A percentile compares a stretch with the other conserved stretches of the same genome.
phyloP scores from a whole-genome alignment of 2,113 vertebrate genomes.

The Callaeas wilsoni region DNA sequence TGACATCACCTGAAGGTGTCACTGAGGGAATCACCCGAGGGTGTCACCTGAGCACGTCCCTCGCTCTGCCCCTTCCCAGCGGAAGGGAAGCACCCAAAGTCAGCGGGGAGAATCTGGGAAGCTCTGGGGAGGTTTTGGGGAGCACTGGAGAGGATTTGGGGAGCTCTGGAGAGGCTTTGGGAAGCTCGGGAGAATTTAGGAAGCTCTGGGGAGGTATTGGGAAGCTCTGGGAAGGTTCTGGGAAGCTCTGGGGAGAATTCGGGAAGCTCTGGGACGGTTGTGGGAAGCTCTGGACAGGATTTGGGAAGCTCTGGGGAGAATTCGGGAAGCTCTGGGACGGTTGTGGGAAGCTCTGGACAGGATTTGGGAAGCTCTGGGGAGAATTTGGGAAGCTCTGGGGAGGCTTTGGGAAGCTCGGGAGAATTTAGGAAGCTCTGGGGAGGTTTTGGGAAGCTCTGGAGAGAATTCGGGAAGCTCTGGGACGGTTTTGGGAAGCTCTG shows the following conservation, averaged over 20 bases:
- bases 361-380: no score
- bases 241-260: no score
- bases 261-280: not conserved
- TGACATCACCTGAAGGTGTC: accelerated
- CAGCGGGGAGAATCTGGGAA: not conserved
- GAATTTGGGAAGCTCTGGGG: no score
- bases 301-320: no score
- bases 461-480: not conserved
- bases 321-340: no score
- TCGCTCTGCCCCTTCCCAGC: not conserved
- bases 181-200: no score
- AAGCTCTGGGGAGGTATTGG: not conserved
- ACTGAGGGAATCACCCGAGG: not conserved
- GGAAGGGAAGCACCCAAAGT: accelerated
- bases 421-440: not conserved
- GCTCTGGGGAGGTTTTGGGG: not conserved
- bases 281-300: no score
- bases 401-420: not conserved
- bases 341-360: no score
- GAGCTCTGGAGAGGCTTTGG: not conserved
- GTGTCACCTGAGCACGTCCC: accelerated
- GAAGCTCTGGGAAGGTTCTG: not conserved
- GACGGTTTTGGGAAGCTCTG: no score
- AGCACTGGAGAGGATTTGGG: no score
- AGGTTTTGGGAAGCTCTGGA: not conserved